phyloP scores from a whole-genome alignment of 2,797 vertebrate species.

The Premnoplex brunnescens region DNA sequence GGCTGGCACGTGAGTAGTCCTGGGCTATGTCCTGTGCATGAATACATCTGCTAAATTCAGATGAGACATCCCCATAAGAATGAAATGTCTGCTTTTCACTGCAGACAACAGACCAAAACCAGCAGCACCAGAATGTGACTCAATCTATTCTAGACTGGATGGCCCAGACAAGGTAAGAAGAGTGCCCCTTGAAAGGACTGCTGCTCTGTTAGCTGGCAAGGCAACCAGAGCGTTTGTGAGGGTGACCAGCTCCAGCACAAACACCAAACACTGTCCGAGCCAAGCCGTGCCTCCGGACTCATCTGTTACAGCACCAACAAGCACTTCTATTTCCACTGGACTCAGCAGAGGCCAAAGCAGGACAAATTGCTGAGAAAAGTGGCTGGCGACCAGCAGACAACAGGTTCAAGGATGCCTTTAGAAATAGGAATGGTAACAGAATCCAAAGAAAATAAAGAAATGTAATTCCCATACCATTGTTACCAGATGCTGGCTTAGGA shows the following conservation, averaged over 20 bases:
- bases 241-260: not conserved
- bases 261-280: not conserved
- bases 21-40: fast-evolving
- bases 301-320: not conserved
- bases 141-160: not conserved
- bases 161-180: not conserved
- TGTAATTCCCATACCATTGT: not conserved
- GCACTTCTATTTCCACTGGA: not conserved
- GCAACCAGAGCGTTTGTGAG: not conserved
- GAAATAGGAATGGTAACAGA: not conserved
- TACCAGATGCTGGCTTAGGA: not conserved
- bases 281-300: not conserved
- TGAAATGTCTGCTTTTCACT: not conserved
- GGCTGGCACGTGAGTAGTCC: not conserved
- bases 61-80: not conserved
- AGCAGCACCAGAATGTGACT: not conserved
- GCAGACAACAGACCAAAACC: not conserved
- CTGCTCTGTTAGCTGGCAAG: not conserved
- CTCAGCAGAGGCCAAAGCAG: not conserved
- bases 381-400: not conserved
- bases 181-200: not conserved
- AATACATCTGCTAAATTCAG: not conserved
- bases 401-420: not conserved
- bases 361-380: not conserved
- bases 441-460: not conserved